These are phyloP conservation scores for Coenonympha glycerion DNA, from an alignment of 2,888 invertebrate genomes.

Conservation along the genomic window DNA sequence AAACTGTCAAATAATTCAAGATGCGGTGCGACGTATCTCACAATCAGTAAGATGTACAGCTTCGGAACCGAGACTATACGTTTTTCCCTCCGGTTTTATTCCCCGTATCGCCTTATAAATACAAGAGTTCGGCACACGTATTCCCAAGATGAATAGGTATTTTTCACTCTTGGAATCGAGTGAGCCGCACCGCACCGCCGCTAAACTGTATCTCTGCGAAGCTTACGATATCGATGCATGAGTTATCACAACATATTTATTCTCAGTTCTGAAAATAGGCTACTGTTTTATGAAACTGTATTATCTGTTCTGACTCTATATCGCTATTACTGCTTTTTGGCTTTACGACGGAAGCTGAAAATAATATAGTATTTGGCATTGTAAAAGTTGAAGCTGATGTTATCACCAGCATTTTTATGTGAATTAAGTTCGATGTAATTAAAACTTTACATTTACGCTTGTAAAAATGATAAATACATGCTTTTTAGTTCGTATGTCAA, in stretches of 20 bases:
- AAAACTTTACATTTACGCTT: too few species aligned
- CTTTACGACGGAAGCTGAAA: too few species aligned
- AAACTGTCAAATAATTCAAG: slow-evolving; percentile 71
- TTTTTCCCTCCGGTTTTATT: slow-evolving; percentile 69
- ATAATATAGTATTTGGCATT: too few species aligned
- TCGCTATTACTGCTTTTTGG: too few species aligned
- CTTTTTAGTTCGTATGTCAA: too few species aligned
- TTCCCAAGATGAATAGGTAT: slow-evolving; percentile 71
- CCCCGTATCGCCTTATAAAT: slow-evolving; percentile 66
- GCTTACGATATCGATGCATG: slow-evolving; percentile 47
- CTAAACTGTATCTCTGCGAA: slow-evolving; percentile 45
- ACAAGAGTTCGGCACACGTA: slow-evolving; percentile 69
- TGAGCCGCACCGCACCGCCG: slow-evolving; percentile 30
- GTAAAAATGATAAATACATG: too few species aligned
- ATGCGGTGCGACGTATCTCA: slow-evolving; percentile 61
- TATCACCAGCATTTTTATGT: too few species aligned
- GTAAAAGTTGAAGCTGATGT: too few species aligned
- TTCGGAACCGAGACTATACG: slow-evolving; percentile 44
- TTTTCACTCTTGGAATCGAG: slow-evolving; percentile 56
- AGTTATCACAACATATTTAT: slow-evolving; percentile 29
- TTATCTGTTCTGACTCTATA: background rate
- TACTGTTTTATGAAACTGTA: background rate
- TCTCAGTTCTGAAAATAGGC: background rate
- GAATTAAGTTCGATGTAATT: too few species aligned
- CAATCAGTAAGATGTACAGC: slow-evolving; percentile 70